These are phyloP conservation scores for Phengaris arion DNA, from an alignment of 2,888 invertebrate species.

Conservation along the genomic window DNA sequence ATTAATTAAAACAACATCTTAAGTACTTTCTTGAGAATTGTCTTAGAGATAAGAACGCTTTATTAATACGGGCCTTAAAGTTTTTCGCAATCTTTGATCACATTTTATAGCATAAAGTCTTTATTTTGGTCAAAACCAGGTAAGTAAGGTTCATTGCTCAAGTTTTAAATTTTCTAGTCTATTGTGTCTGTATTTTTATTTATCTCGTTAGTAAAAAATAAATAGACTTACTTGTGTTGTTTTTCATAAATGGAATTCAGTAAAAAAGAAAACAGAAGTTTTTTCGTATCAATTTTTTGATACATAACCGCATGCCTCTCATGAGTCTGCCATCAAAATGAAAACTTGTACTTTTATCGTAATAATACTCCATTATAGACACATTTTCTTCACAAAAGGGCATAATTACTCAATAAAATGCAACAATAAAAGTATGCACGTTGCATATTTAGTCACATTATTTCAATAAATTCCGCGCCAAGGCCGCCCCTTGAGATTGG, in stretches of 20 bases:
- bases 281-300: background rate
- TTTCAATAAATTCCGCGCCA: slow-evolving; percentile 45
- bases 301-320: background rate
- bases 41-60: too few relatives aligned
- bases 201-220: too few relatives aligned
- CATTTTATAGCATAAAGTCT: too few relatives aligned
- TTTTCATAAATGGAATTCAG: background rate
- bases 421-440: background rate
- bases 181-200: too few relatives aligned
- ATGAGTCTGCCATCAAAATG: background rate
- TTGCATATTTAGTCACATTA: slow-evolving; percentile 30
- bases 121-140: too few relatives aligned
- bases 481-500: slow-evolving; percentile 72
- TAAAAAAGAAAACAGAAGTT: background rate
- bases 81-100: too few relatives aligned
- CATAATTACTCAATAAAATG: slow-evolving; percentile 11
- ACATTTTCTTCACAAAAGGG: background rate
- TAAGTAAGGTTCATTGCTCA: too few relatives aligned
- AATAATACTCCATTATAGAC: background rate
- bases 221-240: too few relatives aligned
- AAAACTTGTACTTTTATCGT: background rate
- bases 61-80: too few relatives aligned
- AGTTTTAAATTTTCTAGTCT: too few relatives aligned
- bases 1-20: too few relatives aligned
- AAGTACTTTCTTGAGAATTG: too few relatives aligned